Conservation (phyloP, 2,888 invertebrate genomes). For the Apocheima hispidaria region DNA sequence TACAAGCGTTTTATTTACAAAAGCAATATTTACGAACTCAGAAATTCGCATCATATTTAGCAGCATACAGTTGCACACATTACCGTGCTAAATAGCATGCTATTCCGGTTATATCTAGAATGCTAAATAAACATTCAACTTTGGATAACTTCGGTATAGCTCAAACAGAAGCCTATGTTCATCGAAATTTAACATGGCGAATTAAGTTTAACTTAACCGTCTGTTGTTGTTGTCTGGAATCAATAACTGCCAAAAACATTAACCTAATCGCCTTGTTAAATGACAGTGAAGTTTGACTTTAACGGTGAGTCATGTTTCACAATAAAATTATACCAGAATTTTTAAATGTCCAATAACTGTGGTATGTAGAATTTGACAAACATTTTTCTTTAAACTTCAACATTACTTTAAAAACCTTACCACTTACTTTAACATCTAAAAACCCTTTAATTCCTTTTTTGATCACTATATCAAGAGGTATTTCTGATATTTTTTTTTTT, state of each 20-base stretch:
- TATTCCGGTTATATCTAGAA: slow-evolving; percentile 14
- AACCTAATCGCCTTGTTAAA: background rate
- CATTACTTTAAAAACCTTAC: slow-evolving; percentile 79
- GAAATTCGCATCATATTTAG: slow-evolving; percentile 11
- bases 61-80: background rate
- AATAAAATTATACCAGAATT: slow-evolving; percentile 58
- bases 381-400: slow-evolving; percentile 73
- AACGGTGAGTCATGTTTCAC: slow-evolving; percentile 18
- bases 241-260: background rate
- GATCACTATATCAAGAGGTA: slow-evolving; percentile 84
- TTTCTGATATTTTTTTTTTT: slow-evolving; percentile 76
- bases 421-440: slow-evolving; percentile 71
- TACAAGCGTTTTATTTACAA: slow-evolving; percentile 58
- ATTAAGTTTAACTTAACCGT: background rate
- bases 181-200: slow-evolving; percentile 2
- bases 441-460: slow-evolving; percentile 79
- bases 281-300: slow-evolving; percentile 3
- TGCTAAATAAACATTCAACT: slow-evolving; percentile 61
- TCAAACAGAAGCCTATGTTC: slow-evolving; percentile 42
- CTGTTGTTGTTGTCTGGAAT: background rate
- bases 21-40: slow-evolving; percentile 49
- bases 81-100: slow-evolving; percentile 12
- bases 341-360: slow-evolving; percentile 52
- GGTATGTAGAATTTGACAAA: slow-evolving; percentile 79
- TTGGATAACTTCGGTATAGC: slow-evolving; percentile 69